phyloP scores from a whole-genome alignment of 1,140 invertebrate genomes.

The Pissodes strobi region DNA sequence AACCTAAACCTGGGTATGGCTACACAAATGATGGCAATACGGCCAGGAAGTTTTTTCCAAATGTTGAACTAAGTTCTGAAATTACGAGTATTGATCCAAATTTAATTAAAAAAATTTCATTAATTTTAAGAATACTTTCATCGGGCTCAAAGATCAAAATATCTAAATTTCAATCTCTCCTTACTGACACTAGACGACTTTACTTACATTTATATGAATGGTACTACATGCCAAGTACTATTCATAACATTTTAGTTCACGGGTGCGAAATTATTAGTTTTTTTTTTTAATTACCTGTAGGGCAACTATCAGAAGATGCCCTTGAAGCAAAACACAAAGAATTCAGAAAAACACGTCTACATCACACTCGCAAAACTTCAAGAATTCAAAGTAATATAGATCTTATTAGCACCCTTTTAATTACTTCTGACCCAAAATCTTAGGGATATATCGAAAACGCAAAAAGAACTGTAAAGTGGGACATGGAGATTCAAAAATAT shows the following conservation, averaged over 20 bases:
- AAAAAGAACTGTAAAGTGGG: too few relatives aligned
- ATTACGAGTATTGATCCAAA: slow-evolving; percentile 7
- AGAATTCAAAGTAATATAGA: too few relatives aligned
- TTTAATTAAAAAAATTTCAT: neutral
- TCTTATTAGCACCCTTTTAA: too few relatives aligned
- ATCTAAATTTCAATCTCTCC: neutral
- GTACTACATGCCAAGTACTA: slow-evolving; percentile 7
- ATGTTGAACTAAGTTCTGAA: neutral
- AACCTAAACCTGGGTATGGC: slow-evolving; percentile 3
- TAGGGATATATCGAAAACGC: too few relatives aligned
- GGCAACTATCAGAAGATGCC: too few relatives aligned
- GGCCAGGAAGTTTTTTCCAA: neutral
- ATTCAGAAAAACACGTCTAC: too few relatives aligned
- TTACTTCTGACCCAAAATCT: too few relatives aligned
- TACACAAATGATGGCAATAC: slow-evolving; percentile 3
- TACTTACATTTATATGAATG: neutral
- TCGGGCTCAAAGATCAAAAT: neutral
- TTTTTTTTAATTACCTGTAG: neutral
- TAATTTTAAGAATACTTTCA: neutral
- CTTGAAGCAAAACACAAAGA: too few relatives aligned
- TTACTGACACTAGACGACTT: neutral
- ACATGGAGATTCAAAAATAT: too few relatives aligned
- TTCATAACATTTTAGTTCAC: neutral
- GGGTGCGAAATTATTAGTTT: neutral
- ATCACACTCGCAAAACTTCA: too few relatives aligned